Base-by-base conservation (phyloP, 2,113 vertebrate genomes). In the Pseudorasbora parva region DNA sequence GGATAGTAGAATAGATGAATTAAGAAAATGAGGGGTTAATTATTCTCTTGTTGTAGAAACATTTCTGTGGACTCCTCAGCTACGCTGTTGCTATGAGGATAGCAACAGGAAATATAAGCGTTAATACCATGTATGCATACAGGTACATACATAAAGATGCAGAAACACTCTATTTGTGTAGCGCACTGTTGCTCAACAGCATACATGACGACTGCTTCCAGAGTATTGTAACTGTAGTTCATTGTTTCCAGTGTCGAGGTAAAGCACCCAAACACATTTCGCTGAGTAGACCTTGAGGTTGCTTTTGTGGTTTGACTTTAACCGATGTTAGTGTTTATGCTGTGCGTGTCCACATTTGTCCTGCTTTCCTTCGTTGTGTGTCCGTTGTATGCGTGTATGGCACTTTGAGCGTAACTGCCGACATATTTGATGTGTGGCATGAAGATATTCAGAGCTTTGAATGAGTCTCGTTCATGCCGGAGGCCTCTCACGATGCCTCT, bases 11-110 rank as follows among this genome's bases (percentile, higher is more conserved):
- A 56, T 81, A 73, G 81, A 85, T 84, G 23, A 82, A 82, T 79
- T 72, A 56, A 81, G 60, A 49, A 60, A 83, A 62, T 25, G 27
- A 75, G 59, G 86, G 75, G 86, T 87, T 82, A 86, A 86, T 84
- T 80, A 71, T 80, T 85, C 85, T 75, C 78, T 43, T 84, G 82
- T 41, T 17, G 11, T 84, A 62, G 54, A 81, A 84, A 37, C n/a
- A 23, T 30, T 56, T 84, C 47, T 69, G 49, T 78, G 23, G 25
- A 49, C 68, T 78, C 77, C 25, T 72, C 62, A 78, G 30, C 56
- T 57, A 84, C 27, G 33, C n/a, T 87, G 78, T 66, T 85, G 80
- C 60, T 45, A 27, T 72, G 68, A 57, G 74, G 10, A 37, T 43
- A 78, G 49, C 64, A 57, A 82, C 30, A 8, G 12, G 60, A 66